Evolutionary conservation across 2,888 invertebrate species (phyloP), one percentile per base, ranked within the genome.

Genomic region (Tenthredo mesomela): DNA sequence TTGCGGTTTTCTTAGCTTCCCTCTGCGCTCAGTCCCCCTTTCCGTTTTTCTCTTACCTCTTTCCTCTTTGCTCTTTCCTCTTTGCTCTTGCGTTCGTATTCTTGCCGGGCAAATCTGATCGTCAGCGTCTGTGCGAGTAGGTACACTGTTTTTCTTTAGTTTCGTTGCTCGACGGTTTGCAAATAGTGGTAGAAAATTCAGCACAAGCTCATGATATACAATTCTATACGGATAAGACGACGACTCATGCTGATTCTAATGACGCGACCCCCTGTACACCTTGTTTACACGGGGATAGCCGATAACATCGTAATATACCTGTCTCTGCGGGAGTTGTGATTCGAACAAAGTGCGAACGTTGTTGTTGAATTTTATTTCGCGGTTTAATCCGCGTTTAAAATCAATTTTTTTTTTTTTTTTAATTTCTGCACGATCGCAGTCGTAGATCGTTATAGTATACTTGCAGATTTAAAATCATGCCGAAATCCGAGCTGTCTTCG

Each of bases 401-500:
- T n/a, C 18, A n/a, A 29, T 33, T 25, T 54, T 18, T 12, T 0
- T 33, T n/a, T 29, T 77, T 15, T 10, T 2, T 29, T 0, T 33
- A 54, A 18, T 77, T 15, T n/a, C n/a, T n/a, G n/a, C n/a, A 29
- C 77, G 54, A 4, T 18, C n/a, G n/a, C n/a, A 1, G 18, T 77
- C 29, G 29, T 40, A 18, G n/a, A 18, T 77, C 15, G 7, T 15
- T 9, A n/a, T n/a, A n/a, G 29, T 77, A 1, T 29, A 33, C 15
- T 2, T 21, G 40, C n/a, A n/a, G n/a, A 25, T 80, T 80, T 18
- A 37, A 7, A 43, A 29, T 47, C 43, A 82, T 82, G 82, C 70
- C 82, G 29, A 82, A 82, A 25, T 82, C 82, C 65, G 82, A 82
- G 33, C 70, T 82, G 25, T 82, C 82, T 65, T 82, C 82, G 2